phyloP scores from a whole-genome alignment of 2,888 invertebrate species.

The Cephonodes hylas region DNA sequence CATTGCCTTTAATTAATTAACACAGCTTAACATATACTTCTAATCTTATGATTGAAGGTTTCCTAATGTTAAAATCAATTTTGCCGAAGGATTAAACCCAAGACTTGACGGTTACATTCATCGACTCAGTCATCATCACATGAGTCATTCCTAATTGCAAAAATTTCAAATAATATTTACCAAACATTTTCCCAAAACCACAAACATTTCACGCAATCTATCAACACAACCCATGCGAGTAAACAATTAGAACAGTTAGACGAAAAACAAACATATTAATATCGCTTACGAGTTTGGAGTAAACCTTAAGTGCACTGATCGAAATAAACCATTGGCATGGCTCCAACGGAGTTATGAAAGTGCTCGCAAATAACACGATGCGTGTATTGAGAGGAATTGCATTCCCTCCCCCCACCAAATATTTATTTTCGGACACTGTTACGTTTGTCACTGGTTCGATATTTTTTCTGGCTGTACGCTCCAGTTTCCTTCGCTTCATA shows the following conservation, averaged over 20 bases:
- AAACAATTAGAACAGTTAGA: background rate
- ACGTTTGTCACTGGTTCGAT: background rate
- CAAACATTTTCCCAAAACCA: too few species aligned
- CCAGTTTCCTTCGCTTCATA: background rate
- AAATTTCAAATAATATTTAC: too few species aligned
- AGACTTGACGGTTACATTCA: too few species aligned
- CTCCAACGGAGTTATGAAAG: slow-evolving; percentile 12
- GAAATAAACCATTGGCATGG: slow-evolving; percentile 3
- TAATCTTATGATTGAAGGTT: too few species aligned
- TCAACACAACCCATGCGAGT: too few species aligned
- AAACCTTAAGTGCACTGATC: background rate
- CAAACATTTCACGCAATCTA: too few species aligned
- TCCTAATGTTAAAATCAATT: too few species aligned
- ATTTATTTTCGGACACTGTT: background rate
- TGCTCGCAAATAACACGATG: slow-evolving; percentile 9
- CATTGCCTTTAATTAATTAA: too few species aligned
- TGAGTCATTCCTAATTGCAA: too few species aligned
- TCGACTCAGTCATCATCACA: too few species aligned
- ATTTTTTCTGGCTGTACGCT: background rate
- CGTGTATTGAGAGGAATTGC: slow-evolving; percentile 9
- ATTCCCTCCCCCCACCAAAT: slow-evolving; percentile 4
- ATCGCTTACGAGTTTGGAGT: background rate
- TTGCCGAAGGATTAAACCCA: too few species aligned
- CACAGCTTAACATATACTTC: too few species aligned
- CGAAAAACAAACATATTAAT: background rate